A percentile compares a stretch with the other conserved stretches of the same genome.
Conservation (phyloP, 2,888 invertebrate species). For the Plagodis pulveraria region DNA sequence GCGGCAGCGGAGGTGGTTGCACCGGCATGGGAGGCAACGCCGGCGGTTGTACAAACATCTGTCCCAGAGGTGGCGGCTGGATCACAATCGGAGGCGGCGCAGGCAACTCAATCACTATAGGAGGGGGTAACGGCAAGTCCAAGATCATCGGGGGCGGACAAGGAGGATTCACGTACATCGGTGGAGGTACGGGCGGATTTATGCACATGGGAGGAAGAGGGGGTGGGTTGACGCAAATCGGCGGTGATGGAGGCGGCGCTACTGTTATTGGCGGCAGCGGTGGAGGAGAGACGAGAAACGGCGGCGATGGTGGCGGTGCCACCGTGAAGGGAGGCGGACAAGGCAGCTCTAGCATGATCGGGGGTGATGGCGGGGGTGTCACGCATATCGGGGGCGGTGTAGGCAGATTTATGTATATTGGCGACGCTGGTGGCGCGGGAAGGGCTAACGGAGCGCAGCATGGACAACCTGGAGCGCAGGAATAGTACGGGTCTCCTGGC, state of each 20-base stretch:
- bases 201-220: constrained; percentile 62
- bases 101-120: constrained; percentile 67
- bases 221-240: constrained; percentile 66
- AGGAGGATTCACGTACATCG: constrained; percentile 65
- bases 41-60: constrained; percentile 70
- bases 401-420: constrained; percentile 66
- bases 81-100: constrained; percentile 69
- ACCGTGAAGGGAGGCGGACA: constrained; percentile 62
- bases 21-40: constrained; percentile 70
- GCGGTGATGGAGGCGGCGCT: constrained; percentile 59
- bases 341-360: constrained; percentile 60
- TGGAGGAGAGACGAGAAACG: constrained; percentile 57
- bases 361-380: constrained; percentile 57
- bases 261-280: constrained; percentile 61
- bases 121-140: constrained; percentile 62
- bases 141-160: constrained; percentile 56
- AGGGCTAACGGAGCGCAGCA: constrained; percentile 48
- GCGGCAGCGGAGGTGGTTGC: constrained; percentile 66
- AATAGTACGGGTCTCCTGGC: constrained; percentile 11
- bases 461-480: constrained; percentile 33
- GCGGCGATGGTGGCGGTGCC: constrained; percentile 55
- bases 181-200: constrained; percentile 60
- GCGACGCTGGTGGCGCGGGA: constrained; percentile 52
- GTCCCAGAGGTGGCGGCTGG: constrained; percentile 69
- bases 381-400: constrained; percentile 60